Conservation (phyloP, 2,113 vertebrate genomes). For the Thunnus thynnus region DNA sequence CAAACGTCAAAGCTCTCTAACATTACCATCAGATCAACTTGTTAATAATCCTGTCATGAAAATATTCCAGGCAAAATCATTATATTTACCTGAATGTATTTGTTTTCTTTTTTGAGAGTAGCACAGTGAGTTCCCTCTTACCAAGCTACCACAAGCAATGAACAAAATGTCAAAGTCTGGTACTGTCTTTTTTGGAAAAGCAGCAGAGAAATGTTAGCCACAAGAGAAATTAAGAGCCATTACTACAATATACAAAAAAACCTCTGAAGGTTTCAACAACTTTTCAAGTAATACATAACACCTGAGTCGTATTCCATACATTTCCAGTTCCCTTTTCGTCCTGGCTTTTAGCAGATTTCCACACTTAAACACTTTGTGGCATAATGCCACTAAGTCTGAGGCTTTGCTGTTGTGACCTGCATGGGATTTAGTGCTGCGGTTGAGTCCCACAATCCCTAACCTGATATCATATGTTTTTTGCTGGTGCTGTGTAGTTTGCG, state of each 20-base stretch:
- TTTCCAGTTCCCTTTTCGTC: slow-evolving; percentile 42
- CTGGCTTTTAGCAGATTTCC: slow-evolving; percentile 58
- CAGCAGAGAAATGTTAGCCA: slow-evolving; percentile 15
- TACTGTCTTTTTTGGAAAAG: not conserved
- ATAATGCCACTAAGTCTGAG: slow-evolving; percentile 60
- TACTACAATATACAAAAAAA: slow-evolving; percentile 27
- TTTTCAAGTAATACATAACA: slow-evolving; percentile 44
- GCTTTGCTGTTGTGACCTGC: slow-evolving; percentile 65
- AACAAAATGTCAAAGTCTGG: not conserved
- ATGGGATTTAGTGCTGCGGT: slow-evolving; percentile 51
- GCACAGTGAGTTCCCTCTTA: no score
- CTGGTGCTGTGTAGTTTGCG: slow-evolving; percentile 29
- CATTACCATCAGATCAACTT: slow-evolving; percentile 7
- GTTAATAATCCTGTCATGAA: not conserved
- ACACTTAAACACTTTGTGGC: slow-evolving; percentile 66
- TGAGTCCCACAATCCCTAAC: slow-evolving; percentile 42
- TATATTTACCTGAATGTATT: not conserved
- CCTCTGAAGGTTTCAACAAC: slow-evolving; percentile 30
- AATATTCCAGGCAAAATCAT: not conserved
- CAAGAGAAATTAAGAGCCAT: slow-evolving; percentile 28
- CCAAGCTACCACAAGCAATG: not conserved
- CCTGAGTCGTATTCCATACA: slow-evolving; percentile 34
- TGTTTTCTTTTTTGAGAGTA: not conserved
- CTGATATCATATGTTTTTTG: slow-evolving; percentile 54
- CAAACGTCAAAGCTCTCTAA: slow-evolving; percentile 38